Conservation (phyloP, 2,113 vertebrate species). For the Xenus cinereus region DNA sequence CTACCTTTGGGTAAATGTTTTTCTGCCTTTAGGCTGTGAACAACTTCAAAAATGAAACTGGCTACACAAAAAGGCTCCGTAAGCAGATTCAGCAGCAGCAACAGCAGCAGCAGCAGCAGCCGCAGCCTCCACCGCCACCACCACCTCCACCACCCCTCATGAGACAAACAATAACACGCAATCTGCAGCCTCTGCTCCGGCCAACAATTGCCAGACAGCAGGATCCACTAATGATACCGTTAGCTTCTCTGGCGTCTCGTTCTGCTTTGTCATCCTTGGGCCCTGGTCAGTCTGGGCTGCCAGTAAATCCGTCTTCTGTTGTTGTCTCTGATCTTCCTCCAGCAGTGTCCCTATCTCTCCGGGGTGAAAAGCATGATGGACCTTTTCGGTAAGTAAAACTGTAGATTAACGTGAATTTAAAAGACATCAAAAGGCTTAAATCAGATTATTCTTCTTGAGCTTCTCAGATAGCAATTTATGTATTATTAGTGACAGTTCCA, state of each 20-base stretch:
- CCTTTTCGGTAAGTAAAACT: constrained; percentile 71
- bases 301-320: constrained; percentile 59
- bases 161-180: constrained; percentile 68
- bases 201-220: constrained; percentile 81
- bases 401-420: neutral
- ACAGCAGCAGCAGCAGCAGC: neutral
- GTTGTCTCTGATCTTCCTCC: constrained; percentile 72
- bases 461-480: neutral
- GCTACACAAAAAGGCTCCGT: constrained; percentile 79
- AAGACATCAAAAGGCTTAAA: neutral
- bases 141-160: constrained; percentile 27
- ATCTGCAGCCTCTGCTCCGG: constrained; percentile 70
- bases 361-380: constrained; percentile 77
- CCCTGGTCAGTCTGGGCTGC: constrained; percentile 43
- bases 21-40: constrained; percentile 85
- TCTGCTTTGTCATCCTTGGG: constrained; percentile 58
- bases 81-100: constrained; percentile 74
- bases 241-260: constrained; percentile 67
- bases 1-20: neutral
- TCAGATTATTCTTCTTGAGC: neutral
- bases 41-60: constrained; percentile 93
- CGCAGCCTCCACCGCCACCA: rapidly evolving
- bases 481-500: neutral
- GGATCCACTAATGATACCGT: constrained; percentile 82
- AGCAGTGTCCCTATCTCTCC: constrained; percentile 74